Evolutionary conservation across 2,113 vertebrate species (phyloP).

Genomic region (Pomatostomus ruficeps): DNA sequence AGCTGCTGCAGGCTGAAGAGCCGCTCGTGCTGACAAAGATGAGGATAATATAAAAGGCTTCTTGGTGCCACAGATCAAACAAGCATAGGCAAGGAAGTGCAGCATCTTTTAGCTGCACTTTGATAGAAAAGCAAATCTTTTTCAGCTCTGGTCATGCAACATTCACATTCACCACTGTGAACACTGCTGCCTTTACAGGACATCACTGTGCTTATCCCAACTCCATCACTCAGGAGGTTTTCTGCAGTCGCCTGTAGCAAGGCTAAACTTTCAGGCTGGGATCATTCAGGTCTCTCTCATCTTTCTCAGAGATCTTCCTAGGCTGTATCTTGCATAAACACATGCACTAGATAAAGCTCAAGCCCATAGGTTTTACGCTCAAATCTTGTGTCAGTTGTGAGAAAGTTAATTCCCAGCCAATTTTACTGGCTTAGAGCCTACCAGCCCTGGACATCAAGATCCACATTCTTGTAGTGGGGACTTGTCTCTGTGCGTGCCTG

Average conservation of each 20-base stretch:
- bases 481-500: background rate
- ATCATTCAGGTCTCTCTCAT: background rate
- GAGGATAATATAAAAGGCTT: background rate
- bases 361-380: background rate
- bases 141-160: background rate
- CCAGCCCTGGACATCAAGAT: background rate
- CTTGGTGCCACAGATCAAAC: background rate
- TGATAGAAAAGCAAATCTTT: background rate
- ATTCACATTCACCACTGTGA: background rate
- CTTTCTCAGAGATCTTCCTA: background rate
- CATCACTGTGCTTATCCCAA: background rate
- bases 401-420: background rate
- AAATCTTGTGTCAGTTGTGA: background rate
- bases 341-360: background rate
- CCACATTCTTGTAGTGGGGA: background rate
- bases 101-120: background rate
- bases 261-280: background rate
- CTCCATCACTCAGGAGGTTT: background rate
- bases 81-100: background rate
- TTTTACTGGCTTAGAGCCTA: background rate
- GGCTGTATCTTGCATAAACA: background rate
- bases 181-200: background rate
- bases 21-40: background rate
- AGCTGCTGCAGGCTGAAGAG: background rate
- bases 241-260: background rate